Percentiles rank a stretch among this genome's conserved stretches.
phyloP scores from a whole-genome alignment of 2,113 vertebrate genomes.

The Elephantulus edwardii region DNA sequence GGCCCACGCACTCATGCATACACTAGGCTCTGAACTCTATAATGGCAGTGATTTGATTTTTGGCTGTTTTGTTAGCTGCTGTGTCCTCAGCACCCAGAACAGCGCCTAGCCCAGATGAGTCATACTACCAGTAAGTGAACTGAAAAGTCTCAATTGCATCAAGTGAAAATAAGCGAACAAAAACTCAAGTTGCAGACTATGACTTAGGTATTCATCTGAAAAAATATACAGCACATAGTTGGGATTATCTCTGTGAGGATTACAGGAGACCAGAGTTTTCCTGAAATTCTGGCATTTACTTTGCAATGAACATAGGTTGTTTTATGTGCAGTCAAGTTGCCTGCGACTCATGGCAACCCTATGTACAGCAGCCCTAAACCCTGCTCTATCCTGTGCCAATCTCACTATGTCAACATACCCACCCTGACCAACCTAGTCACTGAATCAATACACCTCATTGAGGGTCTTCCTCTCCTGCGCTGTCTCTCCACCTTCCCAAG shows the following conservation, averaged over 20 bases:
- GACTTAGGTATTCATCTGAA: background rate
- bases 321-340: background rate
- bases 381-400: too few species aligned
- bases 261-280: constrained; percentile 18
- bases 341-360: too few species aligned
- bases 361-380: too few species aligned
- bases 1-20: too few species aligned
- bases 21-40: background rate
- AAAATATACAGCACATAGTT: constrained; percentile 42
- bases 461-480: too few species aligned
- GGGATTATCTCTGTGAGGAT: background rate
- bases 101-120: background rate
- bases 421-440: too few species aligned
- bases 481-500: too few species aligned
- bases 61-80: background rate
- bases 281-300: background rate
- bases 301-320: constrained; percentile 18
- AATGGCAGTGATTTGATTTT: background rate
- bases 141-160: background rate
- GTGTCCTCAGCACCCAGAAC: background rate
- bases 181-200: background rate
- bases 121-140: background rate
- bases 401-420: too few species aligned
- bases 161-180: background rate
- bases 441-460: too few species aligned